These are phyloP conservation scores for Apogon hyalosoma DNA, from an alignment of 2,797 vertebrate genomes.

Conservation along the genomic window DNA sequence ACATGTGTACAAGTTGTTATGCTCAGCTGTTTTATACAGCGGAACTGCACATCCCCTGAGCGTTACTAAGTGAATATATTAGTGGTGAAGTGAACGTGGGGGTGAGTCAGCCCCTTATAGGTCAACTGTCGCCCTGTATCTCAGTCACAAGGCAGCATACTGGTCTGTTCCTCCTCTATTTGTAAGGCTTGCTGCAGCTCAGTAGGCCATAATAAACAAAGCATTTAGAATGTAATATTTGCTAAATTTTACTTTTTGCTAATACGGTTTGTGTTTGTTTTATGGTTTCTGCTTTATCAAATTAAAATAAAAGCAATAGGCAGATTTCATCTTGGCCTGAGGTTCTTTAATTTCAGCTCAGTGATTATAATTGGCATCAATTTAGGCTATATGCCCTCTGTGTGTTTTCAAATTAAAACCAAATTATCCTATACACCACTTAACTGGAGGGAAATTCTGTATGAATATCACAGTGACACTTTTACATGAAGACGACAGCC, in stretches of 20 bases:
- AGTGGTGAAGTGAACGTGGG: slow-evolving; percentile 80
- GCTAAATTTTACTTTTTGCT: slow-evolving; percentile 8
- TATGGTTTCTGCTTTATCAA: background rate
- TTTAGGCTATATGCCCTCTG: slow-evolving; percentile 14
- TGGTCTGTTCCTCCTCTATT: slow-evolving; percentile 61
- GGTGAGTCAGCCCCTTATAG: slow-evolving; percentile 85
- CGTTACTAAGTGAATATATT: slow-evolving; percentile 81
- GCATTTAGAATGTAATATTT: slow-evolving; percentile 10
- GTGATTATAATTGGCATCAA: background rate
- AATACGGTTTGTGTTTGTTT: background rate
- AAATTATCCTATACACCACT: slow-evolving; percentile 6
- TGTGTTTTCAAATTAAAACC: slow-evolving; percentile 19
- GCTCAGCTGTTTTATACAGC: slow-evolving; percentile 47
- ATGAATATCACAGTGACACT: slow-evolving; percentile 22
- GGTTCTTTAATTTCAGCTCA: slow-evolving; percentile 24
- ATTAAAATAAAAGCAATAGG: slow-evolving; percentile 15
- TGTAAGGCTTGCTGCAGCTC: slow-evolving; percentile 41
- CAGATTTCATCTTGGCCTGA: background rate
- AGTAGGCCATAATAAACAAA: slow-evolving; percentile 28
- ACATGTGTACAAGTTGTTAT: slow-evolving; percentile 23
- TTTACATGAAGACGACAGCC: slow-evolving; percentile 24
- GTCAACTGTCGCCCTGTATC: slow-evolving; percentile 86
- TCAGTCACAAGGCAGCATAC: slow-evolving; percentile 76
- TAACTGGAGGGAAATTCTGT: slow-evolving; percentile 7
- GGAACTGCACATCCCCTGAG: slow-evolving; percentile 70